These are phyloP conservation scores for Eurystomus gularis DNA, from an alignment of 2,113 vertebrate genomes.

Conservation along the genomic window DNA sequence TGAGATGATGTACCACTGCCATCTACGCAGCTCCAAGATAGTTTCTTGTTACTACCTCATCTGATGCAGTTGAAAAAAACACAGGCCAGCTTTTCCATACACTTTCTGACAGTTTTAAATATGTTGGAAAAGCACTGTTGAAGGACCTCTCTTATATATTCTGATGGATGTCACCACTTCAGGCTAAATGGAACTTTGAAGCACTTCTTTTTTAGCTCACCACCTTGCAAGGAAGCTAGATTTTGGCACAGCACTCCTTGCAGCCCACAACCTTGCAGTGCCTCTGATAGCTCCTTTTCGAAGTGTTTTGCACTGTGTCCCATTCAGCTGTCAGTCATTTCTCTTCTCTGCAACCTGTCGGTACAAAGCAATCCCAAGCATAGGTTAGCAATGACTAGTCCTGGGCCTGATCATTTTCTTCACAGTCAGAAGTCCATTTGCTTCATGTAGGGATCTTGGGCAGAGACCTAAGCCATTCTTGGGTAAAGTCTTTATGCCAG, in stretches of 20 bases:
- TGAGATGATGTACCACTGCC: background rate
- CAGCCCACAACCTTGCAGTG: background rate
- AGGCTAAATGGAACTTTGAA: background rate
- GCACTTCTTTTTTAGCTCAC: background rate
- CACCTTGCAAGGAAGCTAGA: fast-evolving
- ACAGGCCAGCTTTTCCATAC: background rate
- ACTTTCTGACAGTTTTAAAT: background rate
- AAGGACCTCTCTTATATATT: background rate
- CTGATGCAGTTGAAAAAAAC: background rate
- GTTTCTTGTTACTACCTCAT: background rate
- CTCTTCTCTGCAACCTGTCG: background rate
- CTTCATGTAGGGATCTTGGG: background rate
- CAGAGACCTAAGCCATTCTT: background rate
- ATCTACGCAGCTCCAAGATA: background rate
- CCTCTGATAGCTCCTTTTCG: background rate
- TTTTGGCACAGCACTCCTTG: background rate
- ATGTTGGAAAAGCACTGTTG: background rate
- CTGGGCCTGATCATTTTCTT: background rate
- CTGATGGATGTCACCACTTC: background rate
- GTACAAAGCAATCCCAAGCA: background rate
- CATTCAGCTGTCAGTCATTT: background rate
- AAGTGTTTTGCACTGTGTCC: fast-evolving
- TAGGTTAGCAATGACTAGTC: background rate
- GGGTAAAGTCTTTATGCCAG: background rate
- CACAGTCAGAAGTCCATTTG: background rate